These are phyloP conservation scores for Drosophila quadrilineata DNA, from an alignment of 1,140 invertebrate genomes.

Conservation along the genomic window DNA sequence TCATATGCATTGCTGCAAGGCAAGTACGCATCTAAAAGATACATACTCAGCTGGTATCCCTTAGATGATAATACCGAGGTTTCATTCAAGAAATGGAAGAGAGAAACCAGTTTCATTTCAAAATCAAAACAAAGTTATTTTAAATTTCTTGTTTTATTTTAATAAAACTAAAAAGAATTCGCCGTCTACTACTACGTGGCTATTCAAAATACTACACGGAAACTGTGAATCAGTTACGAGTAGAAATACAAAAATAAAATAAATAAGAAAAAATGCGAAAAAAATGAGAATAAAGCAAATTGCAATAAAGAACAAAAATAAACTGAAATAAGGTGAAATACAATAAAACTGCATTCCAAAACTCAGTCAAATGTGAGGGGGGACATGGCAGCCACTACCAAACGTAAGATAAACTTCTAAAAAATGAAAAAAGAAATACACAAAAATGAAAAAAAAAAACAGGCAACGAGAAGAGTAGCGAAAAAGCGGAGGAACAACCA, in stretches of 20 bases:
- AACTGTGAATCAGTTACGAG: slow-evolving; percentile 50
- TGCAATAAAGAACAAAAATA: slow-evolving; percentile 21
- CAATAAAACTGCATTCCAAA: slow-evolving; percentile 67
- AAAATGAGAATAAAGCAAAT: no score
- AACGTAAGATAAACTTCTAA: slow-evolving; percentile 61
- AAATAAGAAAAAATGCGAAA: no score
- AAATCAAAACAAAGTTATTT: slow-evolving; percentile 61
- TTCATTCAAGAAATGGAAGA: slow-evolving; percentile 27
- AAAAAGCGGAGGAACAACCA: no score
- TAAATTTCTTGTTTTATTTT: slow-evolving; percentile 31
- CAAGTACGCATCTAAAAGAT: no score
- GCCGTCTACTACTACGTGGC: slow-evolving; percentile 25
- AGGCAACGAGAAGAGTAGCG: no score
- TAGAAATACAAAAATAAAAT: slow-evolving; percentile 13
- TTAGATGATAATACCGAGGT: slow-evolving; percentile 10
- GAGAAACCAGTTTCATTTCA: slow-evolving; percentile 53
- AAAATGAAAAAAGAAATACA: slow-evolving; percentile 18
- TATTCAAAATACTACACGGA: slow-evolving; percentile 54
- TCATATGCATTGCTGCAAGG: slow-evolving; percentile 1
- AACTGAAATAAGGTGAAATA: slow-evolving; percentile 41
- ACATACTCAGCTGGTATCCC: no score
- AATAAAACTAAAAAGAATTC: slow-evolving; percentile 30
- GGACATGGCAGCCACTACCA: slow-evolving; percentile 18
- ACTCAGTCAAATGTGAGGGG: slow-evolving; percentile 63
- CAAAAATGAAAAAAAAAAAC: not conserved